These are phyloP conservation scores for Sebastes goodei DNA, from an alignment of 2,797 vertebrate genomes.

Conservation along the genomic window DNA sequence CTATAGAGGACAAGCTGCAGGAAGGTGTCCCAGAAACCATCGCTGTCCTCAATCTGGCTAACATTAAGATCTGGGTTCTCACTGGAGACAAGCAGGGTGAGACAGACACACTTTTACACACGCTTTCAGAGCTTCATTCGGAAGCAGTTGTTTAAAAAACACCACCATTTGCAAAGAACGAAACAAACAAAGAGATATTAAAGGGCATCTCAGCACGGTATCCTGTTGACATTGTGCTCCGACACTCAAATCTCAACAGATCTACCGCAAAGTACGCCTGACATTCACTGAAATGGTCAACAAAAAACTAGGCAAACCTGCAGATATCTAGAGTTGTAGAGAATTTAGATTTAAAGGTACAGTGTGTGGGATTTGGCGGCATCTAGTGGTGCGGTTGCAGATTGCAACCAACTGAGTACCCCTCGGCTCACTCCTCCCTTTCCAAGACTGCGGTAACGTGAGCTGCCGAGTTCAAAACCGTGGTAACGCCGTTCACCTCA, in stretches of 20 bases:
- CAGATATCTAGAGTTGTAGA: not conserved
- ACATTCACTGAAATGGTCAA: not conserved
- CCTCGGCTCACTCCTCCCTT: fast-evolving
- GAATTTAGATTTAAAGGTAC: no score
- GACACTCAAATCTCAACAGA: not conserved
- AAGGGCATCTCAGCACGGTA: not conserved
- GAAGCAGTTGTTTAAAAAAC: not conserved
- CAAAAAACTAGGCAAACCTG: not conserved
- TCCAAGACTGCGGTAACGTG: fast-evolving
- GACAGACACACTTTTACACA: not conserved
- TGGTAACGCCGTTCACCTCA: no score
- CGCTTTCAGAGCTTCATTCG: not conserved
- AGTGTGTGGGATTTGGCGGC: no score
- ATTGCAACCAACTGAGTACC: no score
- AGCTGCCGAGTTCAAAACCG: no score
- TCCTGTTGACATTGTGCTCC: not conserved
- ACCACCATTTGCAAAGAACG: not conserved
- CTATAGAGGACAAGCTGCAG: constrained; percentile 95
- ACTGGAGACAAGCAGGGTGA: constrained; percentile 96
- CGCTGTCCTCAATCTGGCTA: constrained; percentile 90
- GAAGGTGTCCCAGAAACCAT: constrained; percentile 95
- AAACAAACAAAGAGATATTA: not conserved
- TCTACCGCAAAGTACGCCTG: fast-evolving
- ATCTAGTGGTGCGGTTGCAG: no score
- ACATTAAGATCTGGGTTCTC: constrained; percentile 97